These are phyloP conservation scores for Catonia carolina DNA, from an alignment of 2,888 invertebrate species.

Conservation along the genomic window DNA sequence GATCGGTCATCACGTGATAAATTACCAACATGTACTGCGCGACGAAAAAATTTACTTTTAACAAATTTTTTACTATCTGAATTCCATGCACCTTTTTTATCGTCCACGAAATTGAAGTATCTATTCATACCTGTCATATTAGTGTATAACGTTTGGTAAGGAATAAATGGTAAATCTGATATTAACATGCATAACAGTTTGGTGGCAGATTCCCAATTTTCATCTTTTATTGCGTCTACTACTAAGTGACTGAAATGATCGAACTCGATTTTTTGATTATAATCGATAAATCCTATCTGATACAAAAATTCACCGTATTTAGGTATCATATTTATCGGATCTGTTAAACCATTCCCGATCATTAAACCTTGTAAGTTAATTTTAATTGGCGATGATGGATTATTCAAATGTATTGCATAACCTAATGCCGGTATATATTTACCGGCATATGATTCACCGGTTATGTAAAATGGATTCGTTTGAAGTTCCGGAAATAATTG, in stretches of 20 bases:
- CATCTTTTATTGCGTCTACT: slow-evolving; percentile 53
- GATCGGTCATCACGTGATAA: slow-evolving; percentile 54
- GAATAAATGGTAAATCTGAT: slow-evolving; percentile 41
- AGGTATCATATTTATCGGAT: slow-evolving; percentile 67
- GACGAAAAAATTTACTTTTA: slow-evolving; percentile 21
- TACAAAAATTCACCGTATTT: slow-evolving; percentile 70
- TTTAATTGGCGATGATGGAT: slow-evolving; percentile 51
- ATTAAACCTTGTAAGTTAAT: slow-evolving; percentile 67
- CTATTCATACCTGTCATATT: slow-evolving; percentile 70
- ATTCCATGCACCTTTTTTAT: slow-evolving; percentile 38
- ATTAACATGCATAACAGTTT: slow-evolving; percentile 63
- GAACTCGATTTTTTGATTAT: slow-evolving; percentile 55
- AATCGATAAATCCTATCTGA: slow-evolving; percentile 53
- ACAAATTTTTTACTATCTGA: slow-evolving; percentile 38
- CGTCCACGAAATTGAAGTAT: slow-evolving; percentile 65
- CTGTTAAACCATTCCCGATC: slow-evolving; percentile 75
- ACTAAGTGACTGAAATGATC: slow-evolving; percentile 50
- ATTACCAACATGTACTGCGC: slow-evolving; percentile 78
- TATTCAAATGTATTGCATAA: slow-evolving; percentile 58
- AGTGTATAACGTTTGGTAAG: slow-evolving; percentile 54
- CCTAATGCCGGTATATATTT: slow-evolving; percentile 71
- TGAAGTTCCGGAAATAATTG: slow-evolving; percentile 69
- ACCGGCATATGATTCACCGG: slow-evolving; percentile 87
- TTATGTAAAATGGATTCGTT: slow-evolving; percentile 71
- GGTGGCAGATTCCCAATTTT: slow-evolving; percentile 63